Evolutionary conservation across 1,140 invertebrate species (phyloP).

Genomic region (Drosophila melanica): DNA sequence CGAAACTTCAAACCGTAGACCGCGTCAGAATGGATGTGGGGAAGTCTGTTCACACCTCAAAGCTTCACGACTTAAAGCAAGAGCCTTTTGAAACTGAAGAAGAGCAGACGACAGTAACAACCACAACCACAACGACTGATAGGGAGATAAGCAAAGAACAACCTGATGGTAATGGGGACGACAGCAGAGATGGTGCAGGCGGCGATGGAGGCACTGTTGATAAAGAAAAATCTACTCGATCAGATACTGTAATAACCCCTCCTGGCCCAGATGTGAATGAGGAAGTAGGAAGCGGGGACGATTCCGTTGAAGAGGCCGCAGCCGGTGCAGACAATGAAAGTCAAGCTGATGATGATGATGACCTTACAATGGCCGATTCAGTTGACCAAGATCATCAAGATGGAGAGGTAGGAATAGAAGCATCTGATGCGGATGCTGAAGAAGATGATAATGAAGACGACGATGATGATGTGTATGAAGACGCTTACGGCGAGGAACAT

Average conservation of each 20-base stretch:
- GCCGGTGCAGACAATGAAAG: conserved; percentile 50
- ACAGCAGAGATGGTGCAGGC: conserved; percentile 12
- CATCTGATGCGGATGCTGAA: conserved; percentile 73
- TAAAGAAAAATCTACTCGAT: conserved; percentile 24
- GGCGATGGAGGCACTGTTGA: conserved; percentile 23
- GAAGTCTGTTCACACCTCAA: background rate
- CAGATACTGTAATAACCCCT: conserved; percentile 68
- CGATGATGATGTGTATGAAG: conserved; percentile 44
- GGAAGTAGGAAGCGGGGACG: conserved; percentile 19
- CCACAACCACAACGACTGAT: conserved; percentile 45
- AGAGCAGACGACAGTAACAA: conserved; percentile 57
- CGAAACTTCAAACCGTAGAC: conserved; percentile 38
- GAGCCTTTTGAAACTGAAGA: conserved; percentile 54
- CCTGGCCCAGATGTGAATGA: conserved; percentile 70
- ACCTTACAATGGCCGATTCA: conserved; percentile 66
- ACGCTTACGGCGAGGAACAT: conserved; percentile 54
- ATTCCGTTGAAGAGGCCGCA: conserved; percentile 27
- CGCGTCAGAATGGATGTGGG: conserved; percentile 48
- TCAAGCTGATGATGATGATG: conserved; percentile 57
- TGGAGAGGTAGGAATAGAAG: conserved; percentile 68
- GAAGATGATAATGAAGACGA: conserved; percentile 54
- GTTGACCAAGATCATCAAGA: conserved; percentile 54
- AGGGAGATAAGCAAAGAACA: conserved; percentile 41
- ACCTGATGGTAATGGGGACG: conserved; percentile 22
- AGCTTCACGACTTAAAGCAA: conserved; percentile 34